Base-by-base conservation (phyloP, 2,113 vertebrate genomes). In the Nanorana parkeri region DNA sequence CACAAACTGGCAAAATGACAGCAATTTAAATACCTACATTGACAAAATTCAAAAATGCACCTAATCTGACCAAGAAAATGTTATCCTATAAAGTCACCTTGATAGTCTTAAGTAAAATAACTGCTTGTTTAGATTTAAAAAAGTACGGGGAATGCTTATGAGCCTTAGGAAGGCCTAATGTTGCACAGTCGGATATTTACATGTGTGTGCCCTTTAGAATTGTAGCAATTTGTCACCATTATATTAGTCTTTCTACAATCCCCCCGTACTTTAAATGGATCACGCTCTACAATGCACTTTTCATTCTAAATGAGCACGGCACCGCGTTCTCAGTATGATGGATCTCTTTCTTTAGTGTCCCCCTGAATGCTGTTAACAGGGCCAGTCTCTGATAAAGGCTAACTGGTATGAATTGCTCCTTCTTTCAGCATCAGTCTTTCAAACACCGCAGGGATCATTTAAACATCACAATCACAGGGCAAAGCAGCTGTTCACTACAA, bases 191-290 rank as follows among this genome's bases (percentile, higher is more conserved):
- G 24, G 71, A 83, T 83, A 76, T 66, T 75, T 76, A 67, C 80
- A 83, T 76, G 52, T 68, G 66, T 68, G 63, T 83, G 72, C 72
- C 80, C 80, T 83, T 83, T 83, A n/a, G 58, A 83, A 74, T 68
- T 55, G 80, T 47, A 68, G 80, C 72, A 68, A 83, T 83, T 83
- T 83, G 80, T 83, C 80, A 83, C 80, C 80, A 83, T 83, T 83
- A 83, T 66, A 76, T 56, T 54, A 75, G 28, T 68, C 65, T 83
- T 72, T 76, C 63, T 67, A 47, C 76, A 78, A 51, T 58, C 76
- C 24, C 47, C 47, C 23, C 26, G 29, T 68, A 66, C 65, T 54
- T 68, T 83, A 83, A 83, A 83, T 83, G 72, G 80, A 83, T 83
- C 66, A 68, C 80, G 67, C 80, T 83, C 80, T 36, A 76, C 65